Conservation (phyloP, 2,113 vertebrate species). For the Chitala chitala region DNA sequence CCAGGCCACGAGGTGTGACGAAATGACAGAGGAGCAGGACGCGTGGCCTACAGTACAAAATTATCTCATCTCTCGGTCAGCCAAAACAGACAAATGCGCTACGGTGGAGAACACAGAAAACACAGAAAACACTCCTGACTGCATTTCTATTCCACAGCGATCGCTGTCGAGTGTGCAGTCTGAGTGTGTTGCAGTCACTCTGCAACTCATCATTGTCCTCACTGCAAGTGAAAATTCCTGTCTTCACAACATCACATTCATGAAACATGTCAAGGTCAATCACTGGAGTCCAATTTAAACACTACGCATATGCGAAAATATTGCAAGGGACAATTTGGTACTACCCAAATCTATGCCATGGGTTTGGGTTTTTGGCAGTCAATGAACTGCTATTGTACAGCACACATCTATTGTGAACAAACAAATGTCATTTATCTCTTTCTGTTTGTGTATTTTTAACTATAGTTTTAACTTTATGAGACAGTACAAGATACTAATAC, state of each 20-base stretch:
- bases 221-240: neutral
- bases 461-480: neutral
- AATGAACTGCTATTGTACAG: neutral
- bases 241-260: neutral
- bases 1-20: neutral
- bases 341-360: too few species aligned
- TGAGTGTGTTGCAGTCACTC: neutral
- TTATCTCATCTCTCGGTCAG: neutral
- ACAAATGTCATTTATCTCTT: neutral
- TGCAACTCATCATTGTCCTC: neutral
- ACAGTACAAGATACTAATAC: neutral
- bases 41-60: neutral
- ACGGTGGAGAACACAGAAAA: neutral
- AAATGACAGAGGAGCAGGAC: neutral
- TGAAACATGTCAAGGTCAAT: slow-evolving; percentile 2
- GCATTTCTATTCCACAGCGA: neutral
- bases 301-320: neutral
- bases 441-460: neutral
- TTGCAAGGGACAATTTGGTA: too few species aligned
- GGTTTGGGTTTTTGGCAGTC: too few species aligned
- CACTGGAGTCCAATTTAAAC: neutral
- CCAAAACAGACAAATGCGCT: neutral
- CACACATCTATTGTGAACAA: neutral
- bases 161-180: too few species aligned
- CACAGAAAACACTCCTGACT: neutral